Percentiles rank a stretch among this genome's conserved stretches.
Evolutionary conservation across 92 coral and sea anemone genomes (phyloP).

Genomic region (Desmophyllum pertusum): DNA sequence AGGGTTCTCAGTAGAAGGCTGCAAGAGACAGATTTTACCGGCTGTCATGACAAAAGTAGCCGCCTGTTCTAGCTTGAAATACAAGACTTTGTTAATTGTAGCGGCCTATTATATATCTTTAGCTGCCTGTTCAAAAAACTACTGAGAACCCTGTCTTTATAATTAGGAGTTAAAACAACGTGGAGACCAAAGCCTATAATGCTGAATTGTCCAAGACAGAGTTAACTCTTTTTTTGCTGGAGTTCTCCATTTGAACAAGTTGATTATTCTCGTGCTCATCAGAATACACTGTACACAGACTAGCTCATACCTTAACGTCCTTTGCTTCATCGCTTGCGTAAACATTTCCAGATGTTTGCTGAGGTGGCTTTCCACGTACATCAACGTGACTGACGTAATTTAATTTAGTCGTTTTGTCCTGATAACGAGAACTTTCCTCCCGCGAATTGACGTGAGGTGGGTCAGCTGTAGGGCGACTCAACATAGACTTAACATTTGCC

Average conservation of each 20-base stretch:
- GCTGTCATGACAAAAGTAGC: no score
- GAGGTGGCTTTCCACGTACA: not conserved
- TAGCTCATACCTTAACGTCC: conserved; percentile 15
- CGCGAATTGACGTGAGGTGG: not conserved
- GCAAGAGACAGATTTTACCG: no score
- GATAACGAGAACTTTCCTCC: not conserved
- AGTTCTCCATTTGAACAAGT: not conserved
- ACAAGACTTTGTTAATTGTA: no score
- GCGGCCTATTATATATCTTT: no score
- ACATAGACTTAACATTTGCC: conserved; percentile 54
- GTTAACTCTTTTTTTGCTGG: not conserved
- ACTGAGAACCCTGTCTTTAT: no score
- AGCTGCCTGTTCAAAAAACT: no score
- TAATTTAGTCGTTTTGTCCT: not conserved
- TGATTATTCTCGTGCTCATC: not conserved
- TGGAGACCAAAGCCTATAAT: no score
- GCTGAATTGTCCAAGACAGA: no score
- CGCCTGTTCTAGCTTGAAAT: no score
- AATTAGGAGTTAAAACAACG: no score
- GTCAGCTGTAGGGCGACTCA: not conserved
- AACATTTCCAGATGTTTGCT: not conserved
- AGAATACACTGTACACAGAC: not conserved
- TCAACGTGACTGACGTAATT: conserved; percentile 8
- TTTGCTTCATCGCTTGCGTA: not conserved
- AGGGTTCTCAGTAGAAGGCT: no score